Evolutionary conservation across 92 coral and sea anemone species (phyloP).

Genomic region (Anthopleura xanthogrammica): DNA sequence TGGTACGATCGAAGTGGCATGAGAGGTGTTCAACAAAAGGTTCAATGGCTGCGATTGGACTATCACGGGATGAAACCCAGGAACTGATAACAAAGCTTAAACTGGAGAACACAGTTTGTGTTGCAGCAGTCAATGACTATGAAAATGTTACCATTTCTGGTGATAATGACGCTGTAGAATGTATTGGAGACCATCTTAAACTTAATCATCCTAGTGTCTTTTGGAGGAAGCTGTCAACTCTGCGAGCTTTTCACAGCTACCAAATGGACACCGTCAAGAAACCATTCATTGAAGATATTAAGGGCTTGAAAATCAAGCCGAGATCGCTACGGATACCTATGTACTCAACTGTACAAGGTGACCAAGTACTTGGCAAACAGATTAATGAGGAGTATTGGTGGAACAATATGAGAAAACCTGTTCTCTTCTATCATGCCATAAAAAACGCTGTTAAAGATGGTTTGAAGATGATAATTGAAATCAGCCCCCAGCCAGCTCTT

Average conservation of each 20-base stretch:
- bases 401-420: slow-evolving; percentile 75
- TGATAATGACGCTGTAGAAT: slow-evolving; percentile 57
- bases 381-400: slow-evolving; percentile 74
- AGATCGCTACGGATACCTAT: slow-evolving; percentile 64
- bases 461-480: slow-evolving; percentile 56
- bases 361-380: slow-evolving; percentile 46
- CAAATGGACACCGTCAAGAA: slow-evolving; percentile 69
- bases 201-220: slow-evolving; percentile 35
- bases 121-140: slow-evolving; percentile 80
- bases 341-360: slow-evolving; percentile 84
- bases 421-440: slow-evolving; percentile 63
- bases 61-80: slow-evolving; percentile 56
- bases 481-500: slow-evolving; percentile 71
- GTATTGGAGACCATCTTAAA: slow-evolving; percentile 53
- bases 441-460: slow-evolving; percentile 64
- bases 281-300: slow-evolving; percentile 38
- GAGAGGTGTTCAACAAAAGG: slow-evolving; percentile 74
- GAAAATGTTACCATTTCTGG: slow-evolving; percentile 78
- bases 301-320: slow-evolving; percentile 34
- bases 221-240: slow-evolving; percentile 67
- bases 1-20: slow-evolving; percentile 67
- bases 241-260: slow-evolving; percentile 86
- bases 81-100: slow-evolving; percentile 40
- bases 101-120: slow-evolving; percentile 42
- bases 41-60: slow-evolving; percentile 87